Conservation (phyloP, 92 coral and sea anemone species). For the Pocillopora grandis region DNA sequence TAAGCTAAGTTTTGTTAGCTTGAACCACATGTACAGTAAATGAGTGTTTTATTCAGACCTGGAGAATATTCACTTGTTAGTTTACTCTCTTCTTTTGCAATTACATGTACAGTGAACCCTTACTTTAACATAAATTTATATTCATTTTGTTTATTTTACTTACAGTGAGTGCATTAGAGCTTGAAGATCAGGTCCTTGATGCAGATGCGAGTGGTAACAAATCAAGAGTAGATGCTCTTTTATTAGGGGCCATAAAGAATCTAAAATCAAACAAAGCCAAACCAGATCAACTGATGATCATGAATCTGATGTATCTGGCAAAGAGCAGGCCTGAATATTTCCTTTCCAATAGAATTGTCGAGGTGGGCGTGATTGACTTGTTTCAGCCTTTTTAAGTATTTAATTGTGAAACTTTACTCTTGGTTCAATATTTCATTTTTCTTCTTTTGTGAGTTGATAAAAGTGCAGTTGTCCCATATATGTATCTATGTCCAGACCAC, state of each 20-base stretch:
- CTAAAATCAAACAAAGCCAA: constrained; percentile 82
- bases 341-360: constrained; percentile 73
- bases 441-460: too few species aligned
- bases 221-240: constrained; percentile 78
- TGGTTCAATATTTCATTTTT: neutral
- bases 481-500: too few species aligned
- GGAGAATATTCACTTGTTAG: too few species aligned
- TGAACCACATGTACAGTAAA: neutral
- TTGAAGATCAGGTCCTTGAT: constrained; percentile 78
- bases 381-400: neutral
- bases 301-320: constrained; percentile 74
- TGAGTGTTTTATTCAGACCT: neutral
- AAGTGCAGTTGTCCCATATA: too few species aligned
- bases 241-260: constrained; percentile 83
- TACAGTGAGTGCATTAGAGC: constrained; percentile 82
- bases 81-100: too few species aligned
- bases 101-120: too few species aligned
- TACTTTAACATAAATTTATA: too few species aligned
- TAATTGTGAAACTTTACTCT: neutral
- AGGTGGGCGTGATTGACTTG: constrained; percentile 50
- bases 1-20: too few species aligned
- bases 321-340: constrained; percentile 85
- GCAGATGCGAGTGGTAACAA: constrained; percentile 87
- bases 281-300: constrained; percentile 79
- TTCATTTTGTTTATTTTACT: neutral